phyloP scores from a whole-genome alignment of 2,888 invertebrate genomes.

The Thera britannica region DNA sequence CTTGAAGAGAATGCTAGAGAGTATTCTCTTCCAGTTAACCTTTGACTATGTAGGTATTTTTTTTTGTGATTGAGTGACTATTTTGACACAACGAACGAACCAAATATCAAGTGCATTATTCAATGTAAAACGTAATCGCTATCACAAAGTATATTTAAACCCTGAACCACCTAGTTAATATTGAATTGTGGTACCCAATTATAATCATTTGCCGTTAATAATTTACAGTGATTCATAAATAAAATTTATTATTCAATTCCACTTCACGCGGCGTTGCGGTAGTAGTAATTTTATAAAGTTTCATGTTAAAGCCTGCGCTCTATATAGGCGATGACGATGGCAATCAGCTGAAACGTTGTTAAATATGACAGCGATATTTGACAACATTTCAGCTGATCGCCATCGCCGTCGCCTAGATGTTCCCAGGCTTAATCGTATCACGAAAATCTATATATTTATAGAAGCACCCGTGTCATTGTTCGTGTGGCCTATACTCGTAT shows the following conservation, averaged over 20 bases:
- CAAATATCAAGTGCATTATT: background rate
- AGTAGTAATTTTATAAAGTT: slow-evolving; percentile 6
- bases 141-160: background rate
- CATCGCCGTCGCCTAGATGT: no score
- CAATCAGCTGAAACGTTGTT: no score
- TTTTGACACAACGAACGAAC: no score
- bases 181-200: slow-evolving; percentile 12
- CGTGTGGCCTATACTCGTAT: no score
- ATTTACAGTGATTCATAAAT: slow-evolving; percentile 14
- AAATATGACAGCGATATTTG: no score
- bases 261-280: slow-evolving; percentile 8
- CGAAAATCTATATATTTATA: no score
- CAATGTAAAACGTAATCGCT: background rate
- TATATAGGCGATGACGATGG: no score
- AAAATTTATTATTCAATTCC: slow-evolving; percentile 16
- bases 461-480: no score
- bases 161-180: slow-evolving; percentile 2
- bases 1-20: no score
- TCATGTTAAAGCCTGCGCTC: background rate
- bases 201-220: slow-evolving; percentile 15
- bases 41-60: background rate
- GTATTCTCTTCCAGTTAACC: no score
- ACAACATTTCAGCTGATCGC: no score
- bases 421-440: no score
- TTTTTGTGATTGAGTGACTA: background rate